Base-by-base conservation (phyloP, 2,797 vertebrate species). In the Clarias fuscus region DNA sequence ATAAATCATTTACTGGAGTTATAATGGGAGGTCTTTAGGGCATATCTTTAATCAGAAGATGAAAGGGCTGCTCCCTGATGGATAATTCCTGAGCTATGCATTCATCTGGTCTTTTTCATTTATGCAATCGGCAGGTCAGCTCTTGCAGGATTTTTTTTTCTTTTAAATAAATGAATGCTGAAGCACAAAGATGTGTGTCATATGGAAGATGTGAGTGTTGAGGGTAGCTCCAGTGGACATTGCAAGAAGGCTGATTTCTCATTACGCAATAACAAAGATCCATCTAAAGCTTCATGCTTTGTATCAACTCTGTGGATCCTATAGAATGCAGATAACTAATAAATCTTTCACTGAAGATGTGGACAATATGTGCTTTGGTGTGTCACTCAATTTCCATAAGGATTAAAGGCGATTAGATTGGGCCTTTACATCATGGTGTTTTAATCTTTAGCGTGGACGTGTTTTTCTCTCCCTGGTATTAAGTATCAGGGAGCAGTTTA, bases 81-180 rank as follows among this genome's bases (percentile, higher is more conserved):
- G n/a, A 79, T 64, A 58, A 68, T 81, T 76, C 56, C 75, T 82
- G 48, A 59, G 83, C 24, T 76, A 24, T 59, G 64, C 70, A 61
- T 82, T 76, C 78, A 70, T 87, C 56, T n/a, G 27, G 56, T 64
- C 78, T 75, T 84, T 53, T 84, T 87, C 61, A 68, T 65, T 81
- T 58, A 78, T 43, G 68, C 18, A 75, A 48, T 27, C 68, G 33
- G 83, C 86, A 87, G 83, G 82, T 85, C 77, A 76, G 77, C 53
- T 82, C 82, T 79, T 84, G 82, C 20, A n/a, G 40, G 14, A 79
- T 14, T 7, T 15, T 8, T 58, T 78, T 64, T 4, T 84, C 10
- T 53, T 48, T 37, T 37, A 37, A 11, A 11, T 48, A 48, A 64
- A 43, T 43, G 64, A 78, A 61, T 11, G 59, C 59, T 84, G 14